Evolutionary conservation across 2,888 invertebrate species (phyloP).

Genomic region (Zelleria hepariella): DNA sequence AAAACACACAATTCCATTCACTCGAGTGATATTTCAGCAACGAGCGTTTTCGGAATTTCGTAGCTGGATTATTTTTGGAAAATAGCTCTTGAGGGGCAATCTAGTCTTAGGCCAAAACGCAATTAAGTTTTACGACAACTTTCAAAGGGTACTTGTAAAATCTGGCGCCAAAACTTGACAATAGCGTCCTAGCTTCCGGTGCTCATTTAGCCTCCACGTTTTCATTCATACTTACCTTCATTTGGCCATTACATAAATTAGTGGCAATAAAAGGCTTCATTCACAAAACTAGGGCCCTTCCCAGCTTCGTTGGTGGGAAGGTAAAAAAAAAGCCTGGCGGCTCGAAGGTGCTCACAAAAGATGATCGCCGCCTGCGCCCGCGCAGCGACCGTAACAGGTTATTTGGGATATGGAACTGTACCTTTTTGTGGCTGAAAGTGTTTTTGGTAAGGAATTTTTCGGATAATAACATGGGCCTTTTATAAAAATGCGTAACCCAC

Average conservation of each 20-base stretch:
- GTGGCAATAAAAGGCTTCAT: conserved; percentile 47
- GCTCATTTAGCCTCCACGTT: conserved; percentile 4
- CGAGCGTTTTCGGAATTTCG: no score
- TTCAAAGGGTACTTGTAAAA: neutral
- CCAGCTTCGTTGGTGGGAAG: conserved; percentile 15
- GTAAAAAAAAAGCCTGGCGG: conserved; percentile 7
- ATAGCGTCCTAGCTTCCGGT: neutral
- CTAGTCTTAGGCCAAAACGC: no score
- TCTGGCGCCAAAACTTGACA: conserved; percentile 3
- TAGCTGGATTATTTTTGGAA: no score
- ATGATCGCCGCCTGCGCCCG: neutral
- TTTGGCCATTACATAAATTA: conserved; percentile 38
- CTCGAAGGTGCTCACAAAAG: conserved; percentile 10
- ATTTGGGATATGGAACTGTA: neutral
- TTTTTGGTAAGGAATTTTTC: neutral
- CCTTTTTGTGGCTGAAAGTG: neutral
- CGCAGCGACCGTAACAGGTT: neutral
- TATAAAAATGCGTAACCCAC: neutral
- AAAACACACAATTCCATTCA: no score
- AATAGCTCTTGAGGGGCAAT: no score
- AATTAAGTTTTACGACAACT: neutral
- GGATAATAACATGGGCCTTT: neutral
- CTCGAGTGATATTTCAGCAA: no score
- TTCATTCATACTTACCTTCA: conserved; percentile 37
- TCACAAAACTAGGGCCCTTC: conserved; percentile 20